Conservation (phyloP, 2,113 vertebrate species). For the Gorsachius goisagi region DNA sequence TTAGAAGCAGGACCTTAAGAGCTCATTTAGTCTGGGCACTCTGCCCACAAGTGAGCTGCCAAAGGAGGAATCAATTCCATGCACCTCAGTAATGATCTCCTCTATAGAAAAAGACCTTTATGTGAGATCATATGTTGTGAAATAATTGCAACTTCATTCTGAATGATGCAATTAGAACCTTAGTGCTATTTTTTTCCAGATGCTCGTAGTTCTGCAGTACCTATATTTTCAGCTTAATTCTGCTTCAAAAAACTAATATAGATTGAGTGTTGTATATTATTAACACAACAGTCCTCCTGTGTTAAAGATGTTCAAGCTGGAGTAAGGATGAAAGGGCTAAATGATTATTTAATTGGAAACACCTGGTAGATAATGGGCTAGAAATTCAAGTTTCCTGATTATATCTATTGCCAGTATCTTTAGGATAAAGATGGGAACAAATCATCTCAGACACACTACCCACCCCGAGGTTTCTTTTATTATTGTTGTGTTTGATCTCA, state of each 20-base stretch:
- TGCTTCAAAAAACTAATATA: neutral
- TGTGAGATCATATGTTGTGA: neutral
- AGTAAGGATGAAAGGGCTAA: neutral
- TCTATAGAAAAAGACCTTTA: neutral
- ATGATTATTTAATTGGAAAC: neutral
- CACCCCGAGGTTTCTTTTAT: neutral
- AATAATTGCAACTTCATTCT: neutral
- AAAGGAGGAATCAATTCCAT: neutral
- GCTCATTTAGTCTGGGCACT: constrained; percentile 16
- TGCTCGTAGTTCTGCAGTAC: neutral
- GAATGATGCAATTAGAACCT: neutral
- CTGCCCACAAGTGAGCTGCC: neutral
- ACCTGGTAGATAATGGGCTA: neutral
- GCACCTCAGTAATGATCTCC: neutral
- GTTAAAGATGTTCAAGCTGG: neutral
- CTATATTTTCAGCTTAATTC: neutral
- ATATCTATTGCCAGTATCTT: neutral
- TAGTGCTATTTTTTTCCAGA: neutral
- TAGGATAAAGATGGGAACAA: neutral
- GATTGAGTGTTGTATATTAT: neutral
- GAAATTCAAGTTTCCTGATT: neutral
- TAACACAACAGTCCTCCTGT: neutral
- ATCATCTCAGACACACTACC: neutral
- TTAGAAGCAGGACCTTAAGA: neutral
- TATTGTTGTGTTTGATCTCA: neutral